Conservation (phyloP, 1,140 invertebrate genomes). For the Drosophila baimaii region DNA sequence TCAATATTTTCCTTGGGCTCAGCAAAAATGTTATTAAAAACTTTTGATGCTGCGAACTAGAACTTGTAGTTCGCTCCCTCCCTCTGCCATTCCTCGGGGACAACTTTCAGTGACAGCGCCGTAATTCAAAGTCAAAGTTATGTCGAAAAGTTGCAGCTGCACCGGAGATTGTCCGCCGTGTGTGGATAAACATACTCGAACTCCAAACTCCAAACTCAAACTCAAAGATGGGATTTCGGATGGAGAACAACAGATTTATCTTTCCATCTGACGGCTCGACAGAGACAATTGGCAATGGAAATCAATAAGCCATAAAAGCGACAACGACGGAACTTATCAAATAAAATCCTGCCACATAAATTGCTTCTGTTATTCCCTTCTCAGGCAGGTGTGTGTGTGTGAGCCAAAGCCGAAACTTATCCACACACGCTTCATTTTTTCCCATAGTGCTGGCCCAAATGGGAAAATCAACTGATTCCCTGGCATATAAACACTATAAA, state of each 20-base stretch:
- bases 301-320: conserved; percentile 78
- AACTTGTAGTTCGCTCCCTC: not conserved
- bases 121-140: conserved; percentile 56
- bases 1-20: conserved; percentile 27
- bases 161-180: conserved; percentile 17
- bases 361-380: conserved; percentile 30
- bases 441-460: conserved; percentile 8
- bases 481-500: not conserved
- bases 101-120: conserved; percentile 43
- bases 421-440: conserved; percentile 4
- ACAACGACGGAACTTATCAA: conserved; percentile 67
- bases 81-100: conserved; percentile 3
- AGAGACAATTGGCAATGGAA: conserved; percentile 58
- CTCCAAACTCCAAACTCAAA: not conserved
- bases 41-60: conserved; percentile 25
- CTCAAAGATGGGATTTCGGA: not conserved
- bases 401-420: conserved; percentile 32
- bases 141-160: conserved; percentile 48
- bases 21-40: conserved; percentile 55
- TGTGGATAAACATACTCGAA: conserved; percentile 34
- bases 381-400: conserved; percentile 12
- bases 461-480: not conserved
- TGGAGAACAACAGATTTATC: conserved; percentile 57
- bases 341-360: conserved; percentile 56
- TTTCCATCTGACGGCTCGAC: conserved; percentile 49